Evolutionary conservation across 1,140 invertebrate species (phyloP), one percentile per base, ranked within the genome.

Genomic region (Atopsyche davidsoni): DNA sequence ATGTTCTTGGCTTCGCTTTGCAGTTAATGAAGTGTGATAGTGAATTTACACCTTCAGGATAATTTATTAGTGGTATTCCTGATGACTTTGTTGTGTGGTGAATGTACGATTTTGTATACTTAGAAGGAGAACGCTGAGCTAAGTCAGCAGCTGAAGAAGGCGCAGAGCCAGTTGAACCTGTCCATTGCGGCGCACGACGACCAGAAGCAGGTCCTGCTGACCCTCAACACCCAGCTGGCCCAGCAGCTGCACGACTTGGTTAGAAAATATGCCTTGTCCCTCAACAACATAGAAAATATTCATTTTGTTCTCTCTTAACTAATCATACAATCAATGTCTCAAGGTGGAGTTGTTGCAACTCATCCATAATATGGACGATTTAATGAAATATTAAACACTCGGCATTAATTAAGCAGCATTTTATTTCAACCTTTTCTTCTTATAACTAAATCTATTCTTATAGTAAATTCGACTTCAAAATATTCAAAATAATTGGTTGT

Each of bases 201-300:
- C 35, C 89, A 92, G 67, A 78, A 84, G 59, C 81, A 89, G 62
- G 87, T 93, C 53, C 75, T 94, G 48, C 81, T 92, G 57, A 87
- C 86, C 31, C 70, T 95, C 34, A 92, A 92, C 68, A 76, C 83
- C 51, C 84, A 91, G 70, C 71, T 96, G 53, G 86, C 86, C 41
- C 76, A 81, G 34, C 86, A 89, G 62, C 84, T 96, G 53, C 86
- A 89, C 63, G 91, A 94, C 69, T 73, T 94, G 64, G 84, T 83
- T 51, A 82, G 66, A 55, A 34, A 14, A 17, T 17, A n/a, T 47
- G 18, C 19, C 24, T 16, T 46, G 34, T 28, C 6, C 24, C 24
- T 28, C 24, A 28, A n/a, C n/a, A 38, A 38, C 16, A 38, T 9
- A 7, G 16, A 38, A 38, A 38, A 14, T 38, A 38, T 17, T 6